phyloP scores from a whole-genome alignment of 2,797 vertebrate species.

The Sparus aurata region DNA sequence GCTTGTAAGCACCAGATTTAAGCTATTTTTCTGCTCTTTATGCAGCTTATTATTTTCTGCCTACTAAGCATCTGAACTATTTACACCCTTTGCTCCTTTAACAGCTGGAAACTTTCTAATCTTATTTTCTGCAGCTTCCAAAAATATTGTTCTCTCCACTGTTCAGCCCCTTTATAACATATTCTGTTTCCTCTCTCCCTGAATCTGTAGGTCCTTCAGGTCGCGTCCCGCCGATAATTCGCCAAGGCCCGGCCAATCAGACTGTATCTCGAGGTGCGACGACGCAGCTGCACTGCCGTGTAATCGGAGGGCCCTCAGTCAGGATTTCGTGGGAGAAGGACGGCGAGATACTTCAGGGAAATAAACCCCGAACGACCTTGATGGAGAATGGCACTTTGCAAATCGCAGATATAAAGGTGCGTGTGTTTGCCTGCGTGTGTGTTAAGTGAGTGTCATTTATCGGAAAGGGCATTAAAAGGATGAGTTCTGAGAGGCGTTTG shows the following conservation, averaged over 20 bases:
- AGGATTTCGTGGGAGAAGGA: constrained; percentile 93
- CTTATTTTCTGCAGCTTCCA: constrained; percentile 16
- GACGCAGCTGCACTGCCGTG: constrained; percentile 88
- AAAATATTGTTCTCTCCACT: background rate
- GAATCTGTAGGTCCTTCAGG: constrained; percentile 81
- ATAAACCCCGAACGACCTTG: constrained; percentile 85
- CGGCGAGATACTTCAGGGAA: constrained; percentile 85
- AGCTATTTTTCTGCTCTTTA: constrained; percentile 21
- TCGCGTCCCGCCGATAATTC: constrained; percentile 86
- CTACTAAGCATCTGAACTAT: constrained; percentile 49
- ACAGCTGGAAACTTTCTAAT: constrained; percentile 29
- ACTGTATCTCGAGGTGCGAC: constrained; percentile 87
- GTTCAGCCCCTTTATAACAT: constrained; percentile 24
- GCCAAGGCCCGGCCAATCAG: constrained; percentile 91
- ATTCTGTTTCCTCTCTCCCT: constrained; percentile 34
- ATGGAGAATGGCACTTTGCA: constrained; percentile 94
- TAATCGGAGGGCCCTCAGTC: constrained; percentile 85
- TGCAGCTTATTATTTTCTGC: constrained; percentile 55
- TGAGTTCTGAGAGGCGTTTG: constrained; percentile 38
- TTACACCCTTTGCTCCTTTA: constrained; percentile 31
- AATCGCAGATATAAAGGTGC: constrained; percentile 90
- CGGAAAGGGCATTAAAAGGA: constrained; percentile 43
- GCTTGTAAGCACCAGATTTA: constrained; percentile 56
- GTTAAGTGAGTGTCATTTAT: constrained; percentile 42
- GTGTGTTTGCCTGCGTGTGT: constrained; percentile 37